Evolutionary conservation across 2,888 invertebrate species (phyloP).

Genomic region (Scaptodrosophila latifasciaeformis): DNA sequence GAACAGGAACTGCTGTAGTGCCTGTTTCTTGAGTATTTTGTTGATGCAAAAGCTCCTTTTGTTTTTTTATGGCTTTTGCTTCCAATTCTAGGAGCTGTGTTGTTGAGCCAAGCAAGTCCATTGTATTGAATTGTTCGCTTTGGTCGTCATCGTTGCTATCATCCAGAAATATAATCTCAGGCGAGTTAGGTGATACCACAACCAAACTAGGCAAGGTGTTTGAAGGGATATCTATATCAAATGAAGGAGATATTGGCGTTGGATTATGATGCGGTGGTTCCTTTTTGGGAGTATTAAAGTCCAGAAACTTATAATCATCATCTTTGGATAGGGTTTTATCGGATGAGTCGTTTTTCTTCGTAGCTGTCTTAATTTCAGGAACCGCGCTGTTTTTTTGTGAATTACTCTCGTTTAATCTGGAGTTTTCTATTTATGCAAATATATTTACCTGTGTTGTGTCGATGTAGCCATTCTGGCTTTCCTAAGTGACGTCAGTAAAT

Average conservation of each 20-base stretch:
- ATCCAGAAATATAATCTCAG: slow-evolving; percentile 71
- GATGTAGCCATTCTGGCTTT: slow-evolving; percentile 42
- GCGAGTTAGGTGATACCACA: slow-evolving; percentile 65
- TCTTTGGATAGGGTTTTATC: background rate
- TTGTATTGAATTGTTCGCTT: slow-evolving; percentile 40
- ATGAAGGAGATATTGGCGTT: too few relatives aligned
- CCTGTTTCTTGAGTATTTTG: background rate
- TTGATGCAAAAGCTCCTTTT: background rate
- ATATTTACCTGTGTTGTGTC: too few relatives aligned
- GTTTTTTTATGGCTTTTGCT: slow-evolving; percentile 18
- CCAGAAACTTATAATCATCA: background rate
- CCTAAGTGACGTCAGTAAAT: slow-evolving; percentile 36
- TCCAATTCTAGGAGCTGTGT: slow-evolving; percentile 55
- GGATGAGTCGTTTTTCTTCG: too few relatives aligned
- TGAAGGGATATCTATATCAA: slow-evolving; percentile 9
- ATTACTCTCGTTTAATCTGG: too few relatives aligned
- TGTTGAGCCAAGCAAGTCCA: slow-evolving; percentile 59
- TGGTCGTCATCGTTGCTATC: slow-evolving; percentile 47
- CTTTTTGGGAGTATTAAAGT: background rate
- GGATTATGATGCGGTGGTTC: background rate
- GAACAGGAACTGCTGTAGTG: background rate
- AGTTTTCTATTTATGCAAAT: too few relatives aligned
- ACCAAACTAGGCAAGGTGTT: slow-evolving; percentile 55
- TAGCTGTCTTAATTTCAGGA: too few relatives aligned
- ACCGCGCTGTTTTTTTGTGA: too few relatives aligned